Evolutionary conservation across 2,888 invertebrate species (phyloP).

Genomic region (Sphinx pinastri): DNA sequence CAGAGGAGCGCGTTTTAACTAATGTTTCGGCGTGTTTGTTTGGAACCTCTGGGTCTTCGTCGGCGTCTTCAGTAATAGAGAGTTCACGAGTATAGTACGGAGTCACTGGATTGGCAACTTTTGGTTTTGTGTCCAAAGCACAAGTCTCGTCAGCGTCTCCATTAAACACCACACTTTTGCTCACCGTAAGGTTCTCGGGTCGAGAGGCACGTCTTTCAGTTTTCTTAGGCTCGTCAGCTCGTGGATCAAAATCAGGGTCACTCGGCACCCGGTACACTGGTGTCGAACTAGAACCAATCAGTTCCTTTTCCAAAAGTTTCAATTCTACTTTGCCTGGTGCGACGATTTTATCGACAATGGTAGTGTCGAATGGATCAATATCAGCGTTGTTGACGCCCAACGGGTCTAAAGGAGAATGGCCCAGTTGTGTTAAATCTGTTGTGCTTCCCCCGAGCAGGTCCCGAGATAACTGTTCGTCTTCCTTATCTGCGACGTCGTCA

Average conservation of each 20-base stretch:
- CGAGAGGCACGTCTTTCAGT: slow-evolving; percentile 85
- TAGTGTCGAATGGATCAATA: slow-evolving; percentile 94
- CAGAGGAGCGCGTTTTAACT: slow-evolving; percentile 86
- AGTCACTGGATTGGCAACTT: slow-evolving; percentile 89
- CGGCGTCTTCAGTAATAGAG: slow-evolving; percentile 81
- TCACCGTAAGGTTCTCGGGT: slow-evolving; percentile 83
- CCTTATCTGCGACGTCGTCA: slow-evolving; percentile 73
- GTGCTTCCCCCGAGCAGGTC: slow-evolving; percentile 91
- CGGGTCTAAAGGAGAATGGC: slow-evolving; percentile 87
- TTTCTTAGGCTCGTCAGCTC: slow-evolving; percentile 85
- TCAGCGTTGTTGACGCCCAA: slow-evolving; percentile 81
- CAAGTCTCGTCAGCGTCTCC: slow-evolving; percentile 65
- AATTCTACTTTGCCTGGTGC: slow-evolving; percentile 91
- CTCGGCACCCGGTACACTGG: slow-evolving; percentile 79
- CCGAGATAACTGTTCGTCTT: slow-evolving; percentile 73
- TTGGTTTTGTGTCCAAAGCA: slow-evolving; percentile 85
- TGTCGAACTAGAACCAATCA: slow-evolving; percentile 81
- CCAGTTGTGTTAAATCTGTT: slow-evolving; percentile 88
- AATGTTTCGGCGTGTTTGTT: slow-evolving; percentile 86
- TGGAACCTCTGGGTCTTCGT: slow-evolving; percentile 85
- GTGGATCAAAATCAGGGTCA: slow-evolving; percentile 93
- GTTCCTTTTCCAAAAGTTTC: slow-evolving; percentile 90
- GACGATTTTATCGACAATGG: slow-evolving; percentile 87
- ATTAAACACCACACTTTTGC: slow-evolving; percentile 81
- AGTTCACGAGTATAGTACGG: slow-evolving; percentile 90